phyloP scores from a whole-genome alignment of 1,140 invertebrate genomes.

The Panagrolaimus sp. region DNA sequence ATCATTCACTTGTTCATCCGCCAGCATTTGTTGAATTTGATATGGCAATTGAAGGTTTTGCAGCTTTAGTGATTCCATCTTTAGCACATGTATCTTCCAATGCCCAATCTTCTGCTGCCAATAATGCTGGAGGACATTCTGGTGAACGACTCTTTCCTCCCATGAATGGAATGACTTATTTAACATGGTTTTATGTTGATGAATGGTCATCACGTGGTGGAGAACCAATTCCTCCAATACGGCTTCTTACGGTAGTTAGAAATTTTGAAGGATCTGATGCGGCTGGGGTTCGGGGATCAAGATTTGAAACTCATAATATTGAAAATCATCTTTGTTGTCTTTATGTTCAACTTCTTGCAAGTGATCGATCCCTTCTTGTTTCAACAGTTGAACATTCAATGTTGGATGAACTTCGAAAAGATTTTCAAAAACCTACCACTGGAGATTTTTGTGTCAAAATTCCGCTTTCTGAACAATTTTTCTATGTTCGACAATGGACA shows the following conservation, averaged over 20 bases:
- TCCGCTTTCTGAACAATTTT: conserved; percentile 42
- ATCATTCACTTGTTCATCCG: conserved; percentile 69
- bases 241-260: conserved; percentile 80
- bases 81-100: conserved; percentile 28
- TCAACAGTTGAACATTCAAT: conserved; percentile 48
- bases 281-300: conserved; percentile 10
- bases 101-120: conserved; percentile 21
- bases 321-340: conserved; percentile 47
- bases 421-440: conserved; percentile 28
- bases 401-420: conserved; percentile 43
- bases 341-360: conserved; percentile 23
- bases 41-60: conserved; percentile 92
- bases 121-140: conserved; percentile 21
- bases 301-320: conserved; percentile 28
- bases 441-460: conserved; percentile 31
- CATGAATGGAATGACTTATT: conserved; percentile 52
- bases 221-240: conserved; percentile 81
- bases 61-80: conserved; percentile 50
- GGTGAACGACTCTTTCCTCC: conserved; percentile 51
- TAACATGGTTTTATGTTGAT: conserved; percentile 84
- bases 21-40: conserved; percentile 97
- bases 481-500: conserved; percentile 48
- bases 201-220: conserved; percentile 74
- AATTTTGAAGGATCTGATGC: conserved; percentile 31
- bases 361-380: conserved; percentile 29